Evolutionary conservation across 1,140 invertebrate genomes (phyloP).

Genomic region (Goniozus legneri): DNA sequence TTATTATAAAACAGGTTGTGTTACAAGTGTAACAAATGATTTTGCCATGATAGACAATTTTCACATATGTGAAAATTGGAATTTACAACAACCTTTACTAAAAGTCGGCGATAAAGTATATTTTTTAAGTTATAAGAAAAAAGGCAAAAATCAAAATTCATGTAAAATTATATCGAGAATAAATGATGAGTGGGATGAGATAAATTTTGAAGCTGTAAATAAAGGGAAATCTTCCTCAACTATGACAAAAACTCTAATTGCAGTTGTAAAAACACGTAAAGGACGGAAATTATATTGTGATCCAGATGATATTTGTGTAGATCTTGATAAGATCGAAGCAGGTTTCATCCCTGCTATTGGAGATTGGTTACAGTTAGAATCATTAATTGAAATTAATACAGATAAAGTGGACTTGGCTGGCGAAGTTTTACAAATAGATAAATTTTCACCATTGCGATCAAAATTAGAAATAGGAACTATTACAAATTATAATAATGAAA

Average conservation of each 20-base stretch:
- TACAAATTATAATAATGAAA: conserved; percentile 52
- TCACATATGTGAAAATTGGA: conserved; percentile 29
- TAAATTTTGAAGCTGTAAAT: not conserved
- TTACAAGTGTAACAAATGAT: conserved; percentile 26
- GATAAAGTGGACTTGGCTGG: conserved; percentile 49
- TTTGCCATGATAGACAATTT: conserved; percentile 37
- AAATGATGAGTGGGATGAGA: conserved; percentile 28
- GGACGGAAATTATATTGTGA: conserved; percentile 54
- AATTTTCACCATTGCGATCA: conserved; percentile 56
- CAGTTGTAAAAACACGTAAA: conserved; percentile 53
- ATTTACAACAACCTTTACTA: conserved; percentile 18
- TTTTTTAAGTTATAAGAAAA: conserved; percentile 33
- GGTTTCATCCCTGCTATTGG: conserved; percentile 59
- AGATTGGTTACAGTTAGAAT: conserved; percentile 63
- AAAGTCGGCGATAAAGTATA: conserved; percentile 33
- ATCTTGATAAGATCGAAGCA: conserved; percentile 55
- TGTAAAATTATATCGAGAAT: conserved; percentile 33
- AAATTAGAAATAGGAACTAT: conserved; percentile 54
- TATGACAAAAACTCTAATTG: conserved; percentile 52
- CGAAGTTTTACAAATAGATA: conserved; percentile 58
- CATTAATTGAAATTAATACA: conserved; percentile 56
- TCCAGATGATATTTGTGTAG: conserved; percentile 52
- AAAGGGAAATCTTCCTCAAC: not conserved
- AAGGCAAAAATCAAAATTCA: too few species aligned
- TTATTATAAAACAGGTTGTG: conserved; percentile 33